phyloP scores from a whole-genome alignment of 1,140 invertebrate species.

The Drosophila prosaltans region DNA sequence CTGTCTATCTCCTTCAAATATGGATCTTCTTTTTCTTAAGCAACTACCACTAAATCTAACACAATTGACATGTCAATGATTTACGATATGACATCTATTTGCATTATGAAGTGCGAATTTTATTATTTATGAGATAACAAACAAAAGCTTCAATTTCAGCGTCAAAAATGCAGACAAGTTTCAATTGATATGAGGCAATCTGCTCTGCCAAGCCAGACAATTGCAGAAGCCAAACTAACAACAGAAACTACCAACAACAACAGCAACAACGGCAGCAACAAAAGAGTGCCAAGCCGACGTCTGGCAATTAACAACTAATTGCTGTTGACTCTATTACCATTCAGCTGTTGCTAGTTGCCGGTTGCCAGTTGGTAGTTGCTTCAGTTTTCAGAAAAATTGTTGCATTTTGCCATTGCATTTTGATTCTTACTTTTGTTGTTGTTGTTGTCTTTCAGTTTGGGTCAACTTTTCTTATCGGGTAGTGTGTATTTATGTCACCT shows the following conservation, averaged over 20 bases:
- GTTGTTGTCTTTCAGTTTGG: constrained; percentile 38
- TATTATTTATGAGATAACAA: constrained; percentile 32
- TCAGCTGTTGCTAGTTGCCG: not conserved
- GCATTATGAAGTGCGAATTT: constrained; percentile 35
- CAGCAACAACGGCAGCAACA: constrained; percentile 36
- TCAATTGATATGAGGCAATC: constrained; percentile 72
- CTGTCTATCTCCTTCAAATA: too few species aligned
- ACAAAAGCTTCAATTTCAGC: constrained; percentile 57
- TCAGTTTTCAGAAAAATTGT: constrained; percentile 46
- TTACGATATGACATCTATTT: constrained; percentile 18
- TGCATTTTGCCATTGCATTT: constrained; percentile 48
- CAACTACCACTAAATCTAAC: too few species aligned
- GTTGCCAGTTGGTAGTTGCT: constrained; percentile 55
- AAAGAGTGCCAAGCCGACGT: constrained; percentile 32
- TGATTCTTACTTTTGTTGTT: constrained; percentile 65
- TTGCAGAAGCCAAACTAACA: constrained; percentile 62
- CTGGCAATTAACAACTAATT: constrained; percentile 77
- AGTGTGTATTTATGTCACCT: constrained; percentile 70
- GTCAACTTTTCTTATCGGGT: constrained; percentile 54
- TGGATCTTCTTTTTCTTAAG: too few species aligned
- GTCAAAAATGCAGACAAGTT: constrained; percentile 41
- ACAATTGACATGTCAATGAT: too few species aligned
- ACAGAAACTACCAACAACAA: constrained; percentile 19
- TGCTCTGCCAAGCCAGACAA: constrained; percentile 45
- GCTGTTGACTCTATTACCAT: constrained; percentile 37